phyloP scores from a whole-genome alignment of 2,888 invertebrate genomes.

The Rhabditoides inermis region DNA sequence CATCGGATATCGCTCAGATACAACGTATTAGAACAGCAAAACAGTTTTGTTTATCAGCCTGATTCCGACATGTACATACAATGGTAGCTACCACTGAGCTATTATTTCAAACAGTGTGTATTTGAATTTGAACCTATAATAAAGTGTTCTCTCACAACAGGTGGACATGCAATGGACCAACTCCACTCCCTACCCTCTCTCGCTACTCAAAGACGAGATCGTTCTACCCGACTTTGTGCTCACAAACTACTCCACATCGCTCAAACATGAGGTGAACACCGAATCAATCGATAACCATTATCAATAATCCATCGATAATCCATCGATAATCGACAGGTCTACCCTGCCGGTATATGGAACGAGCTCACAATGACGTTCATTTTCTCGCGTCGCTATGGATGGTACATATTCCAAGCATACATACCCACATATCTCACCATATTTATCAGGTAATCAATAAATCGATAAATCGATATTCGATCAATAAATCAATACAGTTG shows the following conservation, averaged over 20 bases:
- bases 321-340: constrained; percentile 21
- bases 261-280: constrained; percentile 29
- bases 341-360: constrained; percentile 50
- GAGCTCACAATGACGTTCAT: constrained; percentile 48
- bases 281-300: not conserved
- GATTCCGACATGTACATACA: too few relatives aligned
- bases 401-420: constrained; percentile 52
- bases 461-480: not conserved
- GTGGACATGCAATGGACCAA: constrained; percentile 49
- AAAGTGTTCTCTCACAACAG: too few relatives aligned
- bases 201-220: constrained; percentile 45
- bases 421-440: constrained; percentile 52
- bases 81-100: too few relatives aligned
- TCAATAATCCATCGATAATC: not conserved
- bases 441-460: constrained; percentile 44
- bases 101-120: too few relatives aligned
- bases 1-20: too few relatives aligned
- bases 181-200: constrained; percentile 31
- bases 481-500: constrained; percentile 19
- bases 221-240: constrained; percentile 48
- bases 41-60: too few relatives aligned
- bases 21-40: too few relatives aligned
- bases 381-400: constrained; percentile 49
- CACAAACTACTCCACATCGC: constrained; percentile 37
- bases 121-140: too few relatives aligned